Evolutionary conservation across 2,888 invertebrate genomes (phyloP), one percentile per base, ranked within the genome.

Genomic region (Euzophera pinguis): DNA sequence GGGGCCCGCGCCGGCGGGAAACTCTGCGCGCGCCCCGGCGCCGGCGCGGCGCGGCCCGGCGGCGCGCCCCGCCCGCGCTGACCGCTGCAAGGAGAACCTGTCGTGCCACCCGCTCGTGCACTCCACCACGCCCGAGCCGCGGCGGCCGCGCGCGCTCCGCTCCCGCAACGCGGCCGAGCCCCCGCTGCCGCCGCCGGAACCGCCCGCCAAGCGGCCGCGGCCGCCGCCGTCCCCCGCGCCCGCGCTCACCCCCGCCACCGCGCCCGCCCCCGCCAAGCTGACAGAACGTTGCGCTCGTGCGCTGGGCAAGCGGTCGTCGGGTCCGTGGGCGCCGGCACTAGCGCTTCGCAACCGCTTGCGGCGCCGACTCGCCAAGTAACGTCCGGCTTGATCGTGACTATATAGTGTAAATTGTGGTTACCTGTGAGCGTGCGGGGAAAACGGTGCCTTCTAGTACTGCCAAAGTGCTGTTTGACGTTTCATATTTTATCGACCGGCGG

Each of bases 31-130:
- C 84, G 83, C 81, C 82, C 81, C 83, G 78, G 83, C 78, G 62
- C 73, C 79, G 71, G 75, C 69, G 78, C 81, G 79, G 72, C 77
- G 81, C 75, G 70, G 71, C 73, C 79, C 75, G 79, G 81, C 73
- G 80, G 80, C 81, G 78, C 79, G 75, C 61, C 73, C 63, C 67
- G 67, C 47, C 50, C 55, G 67, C 64, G 71, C 71, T 59, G 76
- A 72, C 69, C 81, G 84, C 75, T 83, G 78, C 70, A 87, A 88
- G 81, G 89, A 89, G 84, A 88, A 89, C 76, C 79, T 73, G 72
- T 78, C 67, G 58, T 65, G 64, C 58, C 67, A 55, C 59, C 57
- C 65, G 64, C 61, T 58, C 67, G 55, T 78, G 70, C 81, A 78
- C 75, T 80, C 81, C 34, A 80, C 82, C 51, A 79, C 81, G 54